Evolutionary conservation across 2,797 vertebrate species (phyloP), one percentile per base, ranked within the genome.

Genomic region (Peromyscus nudipes): DNA sequence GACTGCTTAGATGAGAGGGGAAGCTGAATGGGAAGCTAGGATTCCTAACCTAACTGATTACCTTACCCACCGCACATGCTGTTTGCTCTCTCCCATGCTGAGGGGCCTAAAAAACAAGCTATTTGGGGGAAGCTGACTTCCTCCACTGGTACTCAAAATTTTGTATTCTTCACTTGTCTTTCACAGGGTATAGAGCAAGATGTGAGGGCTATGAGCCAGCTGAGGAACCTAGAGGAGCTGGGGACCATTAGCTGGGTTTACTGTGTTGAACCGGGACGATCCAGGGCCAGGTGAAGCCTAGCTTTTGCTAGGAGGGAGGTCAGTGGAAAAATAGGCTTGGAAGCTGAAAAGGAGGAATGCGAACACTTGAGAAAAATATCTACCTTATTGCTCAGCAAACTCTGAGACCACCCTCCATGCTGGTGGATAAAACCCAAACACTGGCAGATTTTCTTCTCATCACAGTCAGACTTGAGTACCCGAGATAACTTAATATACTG

Each of bases 401-500:
- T 89, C 37, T 89, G 79, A 95, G 92, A 95, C 83, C 79, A 95
- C 83, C 83, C 80, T 96, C 76, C 55, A 40, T 93, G 96, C 75
- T 94, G 25, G 71, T 94, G 19, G 87, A 77, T 91, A 95, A 97
- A 94, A 95, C 89, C 73, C 65, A 92, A 97, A 92, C 92, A 75
- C 69, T 93, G 92, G 52, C 64, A 95, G 90, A 94, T 93, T 96
- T 96, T 96, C 65, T 96, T 96, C 79, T 76, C 71, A 93, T 95
- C 81, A 60, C 37, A 96, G 89, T 95, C 76, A 97, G 65, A 89
- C 60, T 90, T 96, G 89, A 96, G 71, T 14, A 95, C 90, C 64
- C 8, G 2, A 91, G 80, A 94, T 95, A 95, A 96, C 71, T 96
- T 96, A 98, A 92, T 92, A 96, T 96, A 93, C 76, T 95, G 85